Evolutionary conservation across 1,140 invertebrate genomes (phyloP), one percentile per base, ranked within the genome.

Genomic region (Lineus longissimus): DNA sequence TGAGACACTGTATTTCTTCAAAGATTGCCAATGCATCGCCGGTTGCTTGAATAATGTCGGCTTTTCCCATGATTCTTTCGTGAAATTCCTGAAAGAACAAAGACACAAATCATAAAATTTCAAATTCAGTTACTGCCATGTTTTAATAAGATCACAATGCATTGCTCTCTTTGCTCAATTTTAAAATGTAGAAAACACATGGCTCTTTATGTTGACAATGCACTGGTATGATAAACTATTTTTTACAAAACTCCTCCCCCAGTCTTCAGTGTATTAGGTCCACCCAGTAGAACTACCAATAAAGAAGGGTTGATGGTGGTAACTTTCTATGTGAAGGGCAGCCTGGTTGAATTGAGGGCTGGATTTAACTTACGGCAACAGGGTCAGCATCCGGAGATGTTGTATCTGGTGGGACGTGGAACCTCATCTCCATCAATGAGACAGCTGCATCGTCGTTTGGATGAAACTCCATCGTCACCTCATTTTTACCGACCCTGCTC

Each of bases 401-500:
- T 71, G 87, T 90, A 29, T 77, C 75, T 0, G 90, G 85, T 17
- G 97, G 97, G 77, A 99, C 95, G 79, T 97, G 94, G 80, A 99
- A 98, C 41, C 97, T 85, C 88, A 99, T 93, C 84, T 99, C 97
- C 86, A 95, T 91, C 57, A 99, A 83, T 74, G 92, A 94, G 0
- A 98, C 94, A 6, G 95, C 90, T 1, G 94, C 94, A 83, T 99
- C 97, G 78, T 99, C 97, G 84, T 98, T 98, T 83, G 94, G 92
- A 86, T 99, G 96, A 80, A 98, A 99, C 80, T 99, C 97, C 30
- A 99, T 79, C 9, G 95, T 97, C 0, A 98, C 93, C 87, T 99
- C 97, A 85, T 98, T 98, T 79, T 99, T 99, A 22, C 93, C 92
- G n/a, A 92, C 92, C 2, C 89, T 94, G 76, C 95, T 96, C 71